phyloP scores from a whole-genome alignment of 2,888 invertebrate species.

The Troides helena region DNA sequence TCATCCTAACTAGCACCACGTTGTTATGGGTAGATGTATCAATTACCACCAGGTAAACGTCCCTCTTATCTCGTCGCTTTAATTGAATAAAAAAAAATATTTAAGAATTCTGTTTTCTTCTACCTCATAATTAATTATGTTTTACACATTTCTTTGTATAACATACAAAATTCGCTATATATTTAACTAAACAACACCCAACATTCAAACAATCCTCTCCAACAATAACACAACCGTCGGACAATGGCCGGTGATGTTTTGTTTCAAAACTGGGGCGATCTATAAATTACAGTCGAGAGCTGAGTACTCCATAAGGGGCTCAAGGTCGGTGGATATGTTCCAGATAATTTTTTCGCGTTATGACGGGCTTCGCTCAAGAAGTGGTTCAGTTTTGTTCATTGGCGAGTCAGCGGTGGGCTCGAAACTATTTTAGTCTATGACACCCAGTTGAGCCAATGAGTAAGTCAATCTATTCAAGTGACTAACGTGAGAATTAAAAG shows the following conservation, averaged over 20 bases:
- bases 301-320: slow-evolving; percentile 59
- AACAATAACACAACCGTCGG: slow-evolving; percentile 28
- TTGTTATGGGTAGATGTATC: too few species aligned
- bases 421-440: slow-evolving; percentile 21
- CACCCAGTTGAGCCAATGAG: slow-evolving; percentile 8
- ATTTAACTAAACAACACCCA: not conserved
- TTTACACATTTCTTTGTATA: not conserved
- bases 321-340: slow-evolving; percentile 77
- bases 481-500: not conserved
- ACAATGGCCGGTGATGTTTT: slow-evolving; percentile 43
- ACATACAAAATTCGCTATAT: too few species aligned
- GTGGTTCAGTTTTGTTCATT: slow-evolving; percentile 35
- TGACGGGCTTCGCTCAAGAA: slow-evolving; percentile 45
- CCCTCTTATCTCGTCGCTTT: too few species aligned
- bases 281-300: slow-evolving; percentile 64
- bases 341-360: slow-evolving; percentile 56
- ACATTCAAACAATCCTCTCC: slow-evolving; percentile 1
- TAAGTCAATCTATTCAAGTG: slow-evolving; percentile 7
- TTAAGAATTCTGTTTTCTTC: not conserved
- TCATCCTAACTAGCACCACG: too few species aligned
- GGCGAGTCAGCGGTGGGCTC: slow-evolving; percentile 46
- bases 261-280: slow-evolving; percentile 63
- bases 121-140: not conserved
- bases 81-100: not conserved
- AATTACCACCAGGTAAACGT: too few species aligned